Evolutionary conservation across 2,113 vertebrate species (phyloP).

Genomic region (Eolophus roseicapilla): DNA sequence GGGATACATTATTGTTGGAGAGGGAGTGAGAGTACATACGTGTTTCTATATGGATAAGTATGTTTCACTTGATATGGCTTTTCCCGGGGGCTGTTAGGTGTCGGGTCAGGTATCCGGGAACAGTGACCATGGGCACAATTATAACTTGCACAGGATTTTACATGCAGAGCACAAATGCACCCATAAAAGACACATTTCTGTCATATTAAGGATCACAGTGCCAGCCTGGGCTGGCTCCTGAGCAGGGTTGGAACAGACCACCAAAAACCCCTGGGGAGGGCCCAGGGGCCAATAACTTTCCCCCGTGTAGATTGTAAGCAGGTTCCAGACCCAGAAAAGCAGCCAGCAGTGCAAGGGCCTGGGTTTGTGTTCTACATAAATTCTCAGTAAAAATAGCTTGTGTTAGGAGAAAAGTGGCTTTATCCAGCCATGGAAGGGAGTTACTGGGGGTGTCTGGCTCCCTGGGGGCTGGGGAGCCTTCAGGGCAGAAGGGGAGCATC

Average conservation of each 20-base stretch:
- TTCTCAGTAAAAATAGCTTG: accelerated
- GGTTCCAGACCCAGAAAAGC: background rate
- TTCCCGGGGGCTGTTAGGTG: background rate
- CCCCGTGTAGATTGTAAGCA: background rate
- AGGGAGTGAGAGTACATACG: accelerated
- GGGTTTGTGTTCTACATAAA: background rate
- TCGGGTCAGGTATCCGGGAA: accelerated
- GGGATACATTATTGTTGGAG: accelerated
- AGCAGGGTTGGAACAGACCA: accelerated
- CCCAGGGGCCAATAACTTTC: background rate
- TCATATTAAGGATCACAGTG: background rate
- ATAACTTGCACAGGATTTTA: background rate
- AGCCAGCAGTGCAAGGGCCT: accelerated
- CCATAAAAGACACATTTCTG: accelerated
- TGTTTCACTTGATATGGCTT: accelerated
- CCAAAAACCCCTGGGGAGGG: too few relatives aligned
- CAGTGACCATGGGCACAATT: accelerated
- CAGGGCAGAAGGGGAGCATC: background rate
- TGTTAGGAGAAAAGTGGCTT: background rate
- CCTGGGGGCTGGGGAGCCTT: background rate
- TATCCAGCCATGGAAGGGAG: accelerated
- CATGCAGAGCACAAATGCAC: background rate
- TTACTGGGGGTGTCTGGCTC: accelerated
- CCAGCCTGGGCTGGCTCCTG: background rate
- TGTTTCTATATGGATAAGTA: accelerated